Conservation (phyloP, 2,888 invertebrate species). For the Diaphora mendica region DNA sequence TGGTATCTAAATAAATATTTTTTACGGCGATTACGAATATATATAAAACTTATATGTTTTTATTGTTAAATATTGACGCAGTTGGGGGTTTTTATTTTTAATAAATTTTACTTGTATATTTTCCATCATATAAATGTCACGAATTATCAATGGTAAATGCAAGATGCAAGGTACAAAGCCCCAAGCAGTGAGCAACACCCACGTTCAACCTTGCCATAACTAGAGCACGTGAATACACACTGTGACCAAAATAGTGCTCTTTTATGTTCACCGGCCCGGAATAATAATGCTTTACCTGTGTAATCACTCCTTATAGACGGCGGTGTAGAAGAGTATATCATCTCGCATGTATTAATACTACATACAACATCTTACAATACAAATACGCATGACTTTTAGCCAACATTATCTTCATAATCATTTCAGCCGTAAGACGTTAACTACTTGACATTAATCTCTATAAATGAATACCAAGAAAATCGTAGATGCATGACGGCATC, state of each 20-base stretch:
- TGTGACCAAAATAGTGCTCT: constrained; percentile 32
- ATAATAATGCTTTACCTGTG: constrained; percentile 16
- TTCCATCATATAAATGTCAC: constrained; percentile 50
- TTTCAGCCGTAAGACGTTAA: not conserved
- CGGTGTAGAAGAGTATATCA: not conserved
- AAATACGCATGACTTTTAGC: not conserved
- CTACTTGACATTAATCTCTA: not conserved
- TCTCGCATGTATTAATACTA: not conserved
- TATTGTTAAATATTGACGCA: no score
- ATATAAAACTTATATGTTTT: no score
- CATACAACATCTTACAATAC: not conserved
- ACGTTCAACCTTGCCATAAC: constrained; percentile 63
- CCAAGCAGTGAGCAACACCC: constrained; percentile 50
- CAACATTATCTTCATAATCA: not conserved
- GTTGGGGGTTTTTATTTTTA: no score
- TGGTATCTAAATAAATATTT: no score
- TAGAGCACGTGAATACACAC: constrained; percentile 63
- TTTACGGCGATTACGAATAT: no score
- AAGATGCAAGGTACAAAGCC: constrained; percentile 4
- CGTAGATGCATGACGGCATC: no score
- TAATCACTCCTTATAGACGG: constrained; percentile 9
- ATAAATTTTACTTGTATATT: no score
- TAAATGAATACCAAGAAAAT: no score
- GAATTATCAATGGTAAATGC: constrained; percentile 12
- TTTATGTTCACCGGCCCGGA: constrained; percentile 37